Conservation (phyloP, 2,113 vertebrate species). For the Saguinus imperator region DNA sequence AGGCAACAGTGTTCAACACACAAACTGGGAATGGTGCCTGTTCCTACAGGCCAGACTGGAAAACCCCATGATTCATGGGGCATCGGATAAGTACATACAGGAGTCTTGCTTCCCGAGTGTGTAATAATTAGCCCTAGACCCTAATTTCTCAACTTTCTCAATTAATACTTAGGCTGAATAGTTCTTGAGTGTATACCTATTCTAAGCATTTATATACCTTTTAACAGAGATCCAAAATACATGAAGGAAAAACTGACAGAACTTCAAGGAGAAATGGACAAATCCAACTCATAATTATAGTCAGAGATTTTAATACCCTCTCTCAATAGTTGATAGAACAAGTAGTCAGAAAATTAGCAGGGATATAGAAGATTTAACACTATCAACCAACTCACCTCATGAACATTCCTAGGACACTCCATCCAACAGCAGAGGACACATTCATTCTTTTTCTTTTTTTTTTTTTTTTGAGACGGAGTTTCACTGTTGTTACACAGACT, state of each 20-base stretch:
- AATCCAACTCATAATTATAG: too few relatives aligned
- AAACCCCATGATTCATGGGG: neutral
- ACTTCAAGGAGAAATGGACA: neutral
- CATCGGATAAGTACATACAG: accelerated
- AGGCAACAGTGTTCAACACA: neutral
- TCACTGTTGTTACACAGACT: too few relatives aligned
- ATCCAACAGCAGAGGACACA: neutral
- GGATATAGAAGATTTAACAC: neutral
- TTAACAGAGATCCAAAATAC: neutral
- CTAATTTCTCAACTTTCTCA: neutral
- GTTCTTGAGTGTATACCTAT: neutral
- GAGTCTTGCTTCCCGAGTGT: neutral
- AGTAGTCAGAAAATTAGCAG: neutral
- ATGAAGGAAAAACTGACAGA: neutral
- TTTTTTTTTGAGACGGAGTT: too few relatives aligned
- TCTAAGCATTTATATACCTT: neutral
- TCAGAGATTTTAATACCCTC: neutral
- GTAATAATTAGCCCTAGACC: neutral
- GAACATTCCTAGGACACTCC: neutral
- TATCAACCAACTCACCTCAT: neutral
- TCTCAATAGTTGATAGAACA: neutral
- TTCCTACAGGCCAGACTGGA: neutral
- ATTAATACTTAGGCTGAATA: neutral
- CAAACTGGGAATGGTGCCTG: accelerated
- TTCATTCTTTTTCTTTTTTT: neutral